phyloP scores from a whole-genome alignment of 2,113 vertebrate species.

The Percina caprodes region DNA sequence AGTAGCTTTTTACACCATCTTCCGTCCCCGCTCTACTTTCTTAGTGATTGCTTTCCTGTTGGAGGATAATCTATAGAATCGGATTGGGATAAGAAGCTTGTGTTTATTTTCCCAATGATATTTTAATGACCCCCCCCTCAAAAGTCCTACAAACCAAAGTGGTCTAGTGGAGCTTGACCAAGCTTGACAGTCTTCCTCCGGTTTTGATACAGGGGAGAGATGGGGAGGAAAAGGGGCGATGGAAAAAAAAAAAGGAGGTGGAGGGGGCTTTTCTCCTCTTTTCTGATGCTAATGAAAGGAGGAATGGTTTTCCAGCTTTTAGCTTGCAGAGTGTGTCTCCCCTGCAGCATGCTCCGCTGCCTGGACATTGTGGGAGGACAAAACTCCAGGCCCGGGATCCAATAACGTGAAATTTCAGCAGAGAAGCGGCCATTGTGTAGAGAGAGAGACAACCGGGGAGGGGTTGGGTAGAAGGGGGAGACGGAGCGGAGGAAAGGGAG shows the following conservation, averaged over 20 bases:
- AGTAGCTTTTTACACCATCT: slow-evolving; percentile 49
- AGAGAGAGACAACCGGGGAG: slow-evolving; percentile 77
- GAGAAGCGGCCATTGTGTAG: slow-evolving; percentile 86
- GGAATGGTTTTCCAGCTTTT: slow-evolving; percentile 86
- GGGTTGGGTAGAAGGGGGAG: slow-evolving; percentile 71
- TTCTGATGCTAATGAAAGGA: slow-evolving; percentile 87
- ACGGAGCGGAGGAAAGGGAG: slow-evolving; percentile 74
- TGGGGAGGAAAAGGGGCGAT: slow-evolving; percentile 63
- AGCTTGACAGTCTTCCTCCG: slow-evolving; percentile 77
- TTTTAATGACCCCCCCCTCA: slow-evolving; percentile 61
- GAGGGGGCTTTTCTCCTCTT: slow-evolving; percentile 76
- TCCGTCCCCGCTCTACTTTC: slow-evolving; percentile 37
- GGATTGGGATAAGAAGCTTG: slow-evolving; percentile 82
- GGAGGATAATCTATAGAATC: slow-evolving; percentile 78
- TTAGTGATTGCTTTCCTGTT: slow-evolving; percentile 65
- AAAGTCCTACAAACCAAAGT: slow-evolving; percentile 71
- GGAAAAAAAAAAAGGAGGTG: slow-evolving; percentile 52
- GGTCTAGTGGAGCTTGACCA: slow-evolving; percentile 75
- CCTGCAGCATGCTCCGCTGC: slow-evolving; percentile 87
- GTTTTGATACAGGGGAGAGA: slow-evolving; percentile 76
- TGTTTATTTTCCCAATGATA: slow-evolving; percentile 80
- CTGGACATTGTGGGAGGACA: slow-evolving; percentile 87
- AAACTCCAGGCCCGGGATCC: slow-evolving; percentile 86
- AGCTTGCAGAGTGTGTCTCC: slow-evolving; percentile 88
- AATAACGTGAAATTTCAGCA: slow-evolving; percentile 89